These are phyloP conservation scores for Tetramorium alpestre DNA, from an alignment of 1,140 invertebrate species.

Conservation along the genomic window DNA sequence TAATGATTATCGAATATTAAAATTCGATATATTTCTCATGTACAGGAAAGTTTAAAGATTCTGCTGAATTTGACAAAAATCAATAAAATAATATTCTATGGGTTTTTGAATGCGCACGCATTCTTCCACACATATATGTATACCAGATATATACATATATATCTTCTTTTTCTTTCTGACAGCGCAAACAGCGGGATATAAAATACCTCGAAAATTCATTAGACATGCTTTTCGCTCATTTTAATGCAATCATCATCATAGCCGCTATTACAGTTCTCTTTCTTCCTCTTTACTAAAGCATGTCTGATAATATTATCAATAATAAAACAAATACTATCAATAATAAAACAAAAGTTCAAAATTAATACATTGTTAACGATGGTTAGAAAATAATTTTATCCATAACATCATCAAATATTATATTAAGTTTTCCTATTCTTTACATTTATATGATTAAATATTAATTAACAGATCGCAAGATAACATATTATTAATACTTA, in stretches of 20 bases:
- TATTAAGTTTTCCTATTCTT: background rate
- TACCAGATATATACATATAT: too few relatives aligned
- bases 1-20: too few relatives aligned
- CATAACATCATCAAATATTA: background rate
- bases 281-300: background rate
- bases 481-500: background rate
- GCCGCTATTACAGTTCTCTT: background rate
- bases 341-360: constrained; percentile 14
- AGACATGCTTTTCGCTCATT: background rate
- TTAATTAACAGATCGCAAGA: background rate
- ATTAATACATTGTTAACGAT: background rate
- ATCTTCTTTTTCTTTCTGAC: background rate
- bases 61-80: background rate
- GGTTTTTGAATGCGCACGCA: background rate
- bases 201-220: background rate
- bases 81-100: background rate
- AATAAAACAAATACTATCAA: background rate
- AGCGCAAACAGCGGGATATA: background rate
- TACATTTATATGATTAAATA: background rate
- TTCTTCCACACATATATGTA: background rate
- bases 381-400: background rate
- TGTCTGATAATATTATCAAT: background rate
- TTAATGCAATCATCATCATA: background rate
- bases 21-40: background rate
- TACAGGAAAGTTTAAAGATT: background rate